Evolutionary conservation across 2,113 vertebrate genomes (phyloP).

Genomic region (Ivindomyrus marchei): DNA sequence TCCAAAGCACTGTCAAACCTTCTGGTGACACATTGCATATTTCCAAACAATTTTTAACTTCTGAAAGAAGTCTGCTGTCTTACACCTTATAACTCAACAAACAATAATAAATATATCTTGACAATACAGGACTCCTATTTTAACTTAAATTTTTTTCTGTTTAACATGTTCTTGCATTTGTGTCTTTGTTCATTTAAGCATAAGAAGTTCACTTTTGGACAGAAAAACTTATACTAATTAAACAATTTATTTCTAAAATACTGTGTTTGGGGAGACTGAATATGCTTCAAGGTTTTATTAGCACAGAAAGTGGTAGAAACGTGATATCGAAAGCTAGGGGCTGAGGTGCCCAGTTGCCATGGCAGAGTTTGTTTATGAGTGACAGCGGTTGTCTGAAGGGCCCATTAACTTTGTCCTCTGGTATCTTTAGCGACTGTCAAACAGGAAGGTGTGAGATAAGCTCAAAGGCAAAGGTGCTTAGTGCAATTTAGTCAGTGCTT

Average conservation of each 20-base stretch:
- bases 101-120: neutral
- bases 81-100: neutral
- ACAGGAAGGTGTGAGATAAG: slow-evolving; percentile 36
- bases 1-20: neutral
- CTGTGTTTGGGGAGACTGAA: neutral
- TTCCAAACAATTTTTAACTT: neutral
- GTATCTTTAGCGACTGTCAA: slow-evolving; percentile 45
- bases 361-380: slow-evolving; percentile 39
- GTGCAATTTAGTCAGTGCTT: slow-evolving; percentile 45
- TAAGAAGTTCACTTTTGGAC: neutral
- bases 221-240: neutral
- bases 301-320: neutral
- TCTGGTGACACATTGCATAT: neutral
- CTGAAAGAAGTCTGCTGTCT: neutral
- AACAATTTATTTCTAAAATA: neutral
- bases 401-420: slow-evolving; percentile 27
- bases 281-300: neutral
- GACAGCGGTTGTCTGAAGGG: slow-evolving; percentile 35
- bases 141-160: neutral
- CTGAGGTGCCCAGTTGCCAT: slow-evolving; percentile 14
- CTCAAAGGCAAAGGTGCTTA: slow-evolving; percentile 33
- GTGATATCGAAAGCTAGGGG: neutral
- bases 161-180: neutral
- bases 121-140: neutral
- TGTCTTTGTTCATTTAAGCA: neutral